These are phyloP conservation scores for Atherinomorus stipes DNA, from an alignment of 2,113 vertebrate genomes.

Conservation along the genomic window DNA sequence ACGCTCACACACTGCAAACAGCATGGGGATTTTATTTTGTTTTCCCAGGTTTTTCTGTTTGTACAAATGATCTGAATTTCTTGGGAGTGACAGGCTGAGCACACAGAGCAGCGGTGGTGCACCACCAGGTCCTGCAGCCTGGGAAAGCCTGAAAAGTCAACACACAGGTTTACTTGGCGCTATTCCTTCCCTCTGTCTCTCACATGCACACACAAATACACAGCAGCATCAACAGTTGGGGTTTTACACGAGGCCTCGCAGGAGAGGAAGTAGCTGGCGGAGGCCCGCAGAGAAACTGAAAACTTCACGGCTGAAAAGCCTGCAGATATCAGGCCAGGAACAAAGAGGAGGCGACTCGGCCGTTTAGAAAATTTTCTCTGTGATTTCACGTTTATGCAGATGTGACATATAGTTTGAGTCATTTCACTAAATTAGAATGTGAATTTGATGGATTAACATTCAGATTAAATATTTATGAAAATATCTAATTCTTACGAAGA, in stretches of 20 bases:
- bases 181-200: conserved; percentile 34
- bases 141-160: conserved; percentile 72
- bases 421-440: conserved; percentile 11
- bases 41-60: conserved; percentile 54
- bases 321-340: conserved; percentile 22
- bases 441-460: conserved; percentile 15
- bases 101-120: conserved; percentile 40
- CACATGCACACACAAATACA: conserved; percentile 38
- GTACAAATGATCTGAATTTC: conserved; percentile 58
- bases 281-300: conserved; percentile 35
- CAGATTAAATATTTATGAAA: neutral
- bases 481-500: neutral
- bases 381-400: conserved; percentile 1
- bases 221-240: conserved; percentile 36
- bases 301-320: conserved; percentile 15
- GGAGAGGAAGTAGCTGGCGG: conserved; percentile 32
- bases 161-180: conserved; percentile 63
- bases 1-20: conserved; percentile 25
- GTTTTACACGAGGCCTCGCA: conserved; percentile 41
- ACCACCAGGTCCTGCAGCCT: conserved; percentile 45
- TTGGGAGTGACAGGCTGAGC: conserved; percentile 8
- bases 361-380: neutral
- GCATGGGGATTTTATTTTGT: conserved; percentile 46
- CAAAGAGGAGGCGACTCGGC: conserved; percentile 4
- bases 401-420: conserved; percentile 4